phyloP scores from a whole-genome alignment of 2,113 vertebrate genomes.

The Sigmodon hispidus region DNA sequence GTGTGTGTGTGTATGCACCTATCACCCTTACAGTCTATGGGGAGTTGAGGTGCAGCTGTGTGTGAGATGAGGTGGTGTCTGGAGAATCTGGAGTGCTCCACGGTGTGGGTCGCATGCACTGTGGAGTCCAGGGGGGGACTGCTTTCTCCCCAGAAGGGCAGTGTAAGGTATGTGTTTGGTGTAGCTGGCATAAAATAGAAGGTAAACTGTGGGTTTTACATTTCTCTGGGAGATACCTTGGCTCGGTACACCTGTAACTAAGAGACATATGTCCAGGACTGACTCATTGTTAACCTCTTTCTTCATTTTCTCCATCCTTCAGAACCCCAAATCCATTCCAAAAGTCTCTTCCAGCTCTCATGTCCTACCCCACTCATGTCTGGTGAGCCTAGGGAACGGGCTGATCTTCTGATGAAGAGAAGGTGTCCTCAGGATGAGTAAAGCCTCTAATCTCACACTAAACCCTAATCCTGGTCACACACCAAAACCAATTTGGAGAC shows the following conservation, averaged over 20 bases:
- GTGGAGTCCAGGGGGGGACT: not conserved
- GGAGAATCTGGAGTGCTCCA: not conserved
- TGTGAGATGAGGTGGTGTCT: not conserved
- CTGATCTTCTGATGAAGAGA: not conserved
- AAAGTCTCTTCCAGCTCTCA: not conserved
- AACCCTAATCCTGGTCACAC: not conserved
- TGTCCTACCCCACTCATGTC: not conserved
- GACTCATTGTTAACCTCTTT: not conserved
- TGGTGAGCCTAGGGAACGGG: not conserved
- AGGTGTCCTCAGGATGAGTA: not conserved
- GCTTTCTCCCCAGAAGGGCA: not conserved
- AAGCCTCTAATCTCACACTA: not conserved
- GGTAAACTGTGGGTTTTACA: not conserved
- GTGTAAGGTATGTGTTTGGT: not conserved
- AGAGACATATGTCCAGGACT: not conserved
- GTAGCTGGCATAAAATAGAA: not conserved
- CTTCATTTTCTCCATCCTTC: not conserved
- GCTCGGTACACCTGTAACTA: fast-evolving
- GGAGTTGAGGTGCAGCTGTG: not conserved
- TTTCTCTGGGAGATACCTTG: not conserved
- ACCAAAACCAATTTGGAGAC: not conserved
- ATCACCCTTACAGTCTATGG: not conserved
- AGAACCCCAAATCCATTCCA: not conserved
- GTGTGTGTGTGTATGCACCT: not conserved
- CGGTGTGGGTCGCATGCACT: not conserved